Conservation (phyloP, 2,113 vertebrate genomes). For the Paramisgurnus dabryanus region DNA sequence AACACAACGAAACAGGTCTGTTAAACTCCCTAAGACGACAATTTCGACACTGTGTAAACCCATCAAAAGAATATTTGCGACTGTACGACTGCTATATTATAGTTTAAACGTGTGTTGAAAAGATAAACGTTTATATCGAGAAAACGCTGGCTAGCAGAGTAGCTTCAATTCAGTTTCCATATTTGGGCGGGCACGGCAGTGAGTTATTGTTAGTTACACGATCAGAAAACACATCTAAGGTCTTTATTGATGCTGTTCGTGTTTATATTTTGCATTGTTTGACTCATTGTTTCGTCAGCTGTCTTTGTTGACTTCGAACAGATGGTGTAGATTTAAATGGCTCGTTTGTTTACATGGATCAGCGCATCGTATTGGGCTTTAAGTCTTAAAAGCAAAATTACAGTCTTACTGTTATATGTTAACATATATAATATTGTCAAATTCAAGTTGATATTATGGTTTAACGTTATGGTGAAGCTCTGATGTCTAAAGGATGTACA, state of each 20-base stretch:
- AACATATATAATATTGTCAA: background rate
- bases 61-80: background rate
- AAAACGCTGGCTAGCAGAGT: conserved; percentile 33
- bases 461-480: background rate
- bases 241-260: background rate
- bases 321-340: conserved; percentile 16
- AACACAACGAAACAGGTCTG: conserved; percentile 65
- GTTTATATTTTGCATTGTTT: background rate
- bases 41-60: background rate
- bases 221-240: background rate
- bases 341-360: conserved; percentile 35
- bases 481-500: background rate
- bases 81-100: background rate
- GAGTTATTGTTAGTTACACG: conserved; percentile 45
- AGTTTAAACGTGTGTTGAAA: too few relatives aligned
- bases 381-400: background rate
- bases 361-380: background rate
- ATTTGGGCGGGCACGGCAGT: conserved; percentile 48
- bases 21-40: background rate
- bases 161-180: conserved; percentile 43
- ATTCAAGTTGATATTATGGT: background rate
- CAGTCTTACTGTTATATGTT: background rate
- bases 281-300: background rate
- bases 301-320: background rate
- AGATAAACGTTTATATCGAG: background rate